Evolutionary conservation across 2,113 vertebrate genomes (phyloP).

Genomic region (Tor tambroides): DNA sequence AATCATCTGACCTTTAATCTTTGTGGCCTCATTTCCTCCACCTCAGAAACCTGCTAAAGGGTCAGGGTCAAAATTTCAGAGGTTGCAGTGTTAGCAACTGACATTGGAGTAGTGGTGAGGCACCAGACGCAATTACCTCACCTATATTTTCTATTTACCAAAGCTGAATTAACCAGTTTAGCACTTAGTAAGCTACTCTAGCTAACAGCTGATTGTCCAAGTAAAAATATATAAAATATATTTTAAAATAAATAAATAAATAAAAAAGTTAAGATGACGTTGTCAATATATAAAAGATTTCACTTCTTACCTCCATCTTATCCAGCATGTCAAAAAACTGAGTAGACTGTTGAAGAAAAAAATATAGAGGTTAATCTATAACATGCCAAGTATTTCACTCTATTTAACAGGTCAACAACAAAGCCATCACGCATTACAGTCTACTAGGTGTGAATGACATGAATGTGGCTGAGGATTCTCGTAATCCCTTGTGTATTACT

Average conservation of each 20-base stretch:
- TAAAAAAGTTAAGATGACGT: too few relatives aligned
- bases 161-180: background rate
- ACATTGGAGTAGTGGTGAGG: background rate
- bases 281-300: too few relatives aligned
- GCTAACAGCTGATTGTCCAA: background rate
- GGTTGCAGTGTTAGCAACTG: conserved; percentile 26
- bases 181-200: background rate
- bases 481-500: background rate
- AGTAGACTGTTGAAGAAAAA: conserved; percentile 81
- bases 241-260: too few relatives aligned
- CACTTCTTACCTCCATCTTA: conserved; percentile 87
- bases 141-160: background rate
- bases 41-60: conserved; percentile 83
- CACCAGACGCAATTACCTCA: background rate
- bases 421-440: background rate
- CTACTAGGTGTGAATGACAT: background rate
- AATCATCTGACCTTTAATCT: conserved; percentile 85
- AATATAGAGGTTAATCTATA: conserved; percentile 58
- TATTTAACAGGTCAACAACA: background rate
- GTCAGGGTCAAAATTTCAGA: conserved; percentile 46
- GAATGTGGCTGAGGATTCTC: background rate
- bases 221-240: too few relatives aligned
- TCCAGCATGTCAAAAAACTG: conserved; percentile 94
- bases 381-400: background rate
- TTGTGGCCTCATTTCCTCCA: conserved; percentile 87